phyloP scores from a whole-genome alignment of 2,888 invertebrate genomes.

The Drosophila birchii region DNA sequence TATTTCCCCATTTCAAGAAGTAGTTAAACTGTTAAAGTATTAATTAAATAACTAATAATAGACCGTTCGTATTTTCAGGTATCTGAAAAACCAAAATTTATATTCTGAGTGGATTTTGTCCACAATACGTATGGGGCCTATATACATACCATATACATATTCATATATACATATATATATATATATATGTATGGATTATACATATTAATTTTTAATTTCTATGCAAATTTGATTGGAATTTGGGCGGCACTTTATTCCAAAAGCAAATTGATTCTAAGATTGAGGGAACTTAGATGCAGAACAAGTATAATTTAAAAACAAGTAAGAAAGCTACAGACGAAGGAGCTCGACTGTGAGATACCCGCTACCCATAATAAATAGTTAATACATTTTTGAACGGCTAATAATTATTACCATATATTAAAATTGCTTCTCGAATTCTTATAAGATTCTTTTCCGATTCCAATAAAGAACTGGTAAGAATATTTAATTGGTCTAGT shows the following conservation, averaged over 20 bases:
- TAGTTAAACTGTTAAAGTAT: not conserved
- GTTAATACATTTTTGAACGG: too few relatives aligned
- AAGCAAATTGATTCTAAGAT: not conserved
- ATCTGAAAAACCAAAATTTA: not conserved
- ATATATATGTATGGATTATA: not conserved
- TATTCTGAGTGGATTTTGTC: not conserved
- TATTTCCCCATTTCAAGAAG: not conserved
- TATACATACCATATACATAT: not conserved
- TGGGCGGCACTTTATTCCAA: not conserved
- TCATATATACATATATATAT: too few relatives aligned
- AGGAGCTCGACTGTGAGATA: too few relatives aligned
- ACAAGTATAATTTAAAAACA: conserved; percentile 4
- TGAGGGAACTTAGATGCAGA: not conserved
- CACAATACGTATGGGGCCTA: not conserved
- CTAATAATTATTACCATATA: too few relatives aligned
- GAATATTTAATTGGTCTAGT: too few relatives aligned
- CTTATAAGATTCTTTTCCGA: too few relatives aligned
- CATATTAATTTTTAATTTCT: not conserved
- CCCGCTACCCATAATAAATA: too few relatives aligned
- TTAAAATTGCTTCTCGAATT: too few relatives aligned
- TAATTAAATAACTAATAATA: not conserved
- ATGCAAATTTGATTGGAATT: conserved; percentile 3
- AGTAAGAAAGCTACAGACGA: too few relatives aligned
- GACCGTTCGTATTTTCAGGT: not conserved
- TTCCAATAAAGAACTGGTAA: too few relatives aligned